Conservation (phyloP, 2,113 vertebrate species). For the Poicephalus gulielmi region DNA sequence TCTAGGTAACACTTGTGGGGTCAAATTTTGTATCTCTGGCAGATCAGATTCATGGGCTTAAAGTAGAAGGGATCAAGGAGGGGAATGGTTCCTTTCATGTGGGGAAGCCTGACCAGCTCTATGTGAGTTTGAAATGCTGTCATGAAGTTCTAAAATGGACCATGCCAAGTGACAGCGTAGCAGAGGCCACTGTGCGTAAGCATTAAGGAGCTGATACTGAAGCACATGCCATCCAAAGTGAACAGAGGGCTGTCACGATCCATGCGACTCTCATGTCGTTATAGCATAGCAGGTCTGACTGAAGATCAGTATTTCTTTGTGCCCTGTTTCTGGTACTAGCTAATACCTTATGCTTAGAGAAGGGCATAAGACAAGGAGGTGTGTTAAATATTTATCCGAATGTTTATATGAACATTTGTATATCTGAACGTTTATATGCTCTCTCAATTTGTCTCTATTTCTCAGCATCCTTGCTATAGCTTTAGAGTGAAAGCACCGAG, state of each 20-base stretch:
- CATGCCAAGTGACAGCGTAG: not conserved
- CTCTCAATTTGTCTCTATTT: not conserved
- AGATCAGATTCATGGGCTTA: not conserved
- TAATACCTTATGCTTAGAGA: not conserved
- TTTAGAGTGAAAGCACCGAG: not conserved
- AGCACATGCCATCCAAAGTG: not conserved
- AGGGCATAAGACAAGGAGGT: not conserved
- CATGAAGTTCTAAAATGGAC: not conserved
- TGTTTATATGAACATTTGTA: not conserved
- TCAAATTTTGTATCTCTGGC: not conserved
- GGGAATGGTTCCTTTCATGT: not conserved
- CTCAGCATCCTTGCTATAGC: not conserved
- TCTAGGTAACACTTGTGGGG: not conserved
- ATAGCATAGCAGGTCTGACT: not conserved
- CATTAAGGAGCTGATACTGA: not conserved
- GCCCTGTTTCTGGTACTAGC: not conserved
- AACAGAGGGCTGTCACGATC: not conserved
- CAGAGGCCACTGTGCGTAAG: not conserved
- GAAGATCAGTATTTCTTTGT: not conserved
- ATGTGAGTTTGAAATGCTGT: not conserved
- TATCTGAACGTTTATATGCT: not conserved
- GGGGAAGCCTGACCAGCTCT: not conserved
- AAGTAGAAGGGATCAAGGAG: not conserved
- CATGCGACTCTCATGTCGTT: fast-evolving
- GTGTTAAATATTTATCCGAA: not conserved